A percentile compares a stretch with the other conserved stretches of the same genome.
These are phyloP conservation scores for Pangasianodon gigas DNA, from an alignment of 2,113 vertebrate species.

Conservation along the genomic window DNA sequence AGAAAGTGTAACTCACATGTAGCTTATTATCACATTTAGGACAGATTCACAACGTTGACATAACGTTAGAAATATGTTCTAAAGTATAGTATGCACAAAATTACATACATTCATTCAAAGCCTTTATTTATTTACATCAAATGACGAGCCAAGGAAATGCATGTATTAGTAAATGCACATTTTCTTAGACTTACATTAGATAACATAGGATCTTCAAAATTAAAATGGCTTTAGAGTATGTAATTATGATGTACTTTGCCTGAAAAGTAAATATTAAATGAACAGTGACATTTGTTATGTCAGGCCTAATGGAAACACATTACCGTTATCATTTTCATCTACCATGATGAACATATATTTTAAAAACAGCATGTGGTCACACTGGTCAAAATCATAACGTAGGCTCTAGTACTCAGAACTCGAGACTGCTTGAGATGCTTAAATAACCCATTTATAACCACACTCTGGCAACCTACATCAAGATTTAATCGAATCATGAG, in stretches of 20 bases:
- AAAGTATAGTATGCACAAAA: neutral
- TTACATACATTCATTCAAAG: neutral
- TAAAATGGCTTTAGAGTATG: neutral
- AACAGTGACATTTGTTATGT: neutral
- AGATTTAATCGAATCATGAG: neutral
- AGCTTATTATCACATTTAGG: no score
- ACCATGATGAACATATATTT: neutral
- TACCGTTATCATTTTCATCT: neutral
- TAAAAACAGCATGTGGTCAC: neutral
- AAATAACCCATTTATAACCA: neutral
- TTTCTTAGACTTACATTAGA: neutral
- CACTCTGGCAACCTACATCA: neutral
- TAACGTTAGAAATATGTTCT: neutral
- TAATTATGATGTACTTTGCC: neutral
- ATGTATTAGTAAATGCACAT: neutral
- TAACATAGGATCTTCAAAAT: neutral
- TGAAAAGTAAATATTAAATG: neutral
- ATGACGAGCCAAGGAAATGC: neutral
- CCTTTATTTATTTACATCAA: neutral
- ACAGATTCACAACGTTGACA: neutral
- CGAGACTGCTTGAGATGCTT: neutral
- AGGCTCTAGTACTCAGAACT: neutral
- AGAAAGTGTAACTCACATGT: neutral
- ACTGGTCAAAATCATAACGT: neutral
- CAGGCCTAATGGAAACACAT: neutral